Conservation (phyloP, 92 coral and sea anemone species). For the Actinernus sp. region DNA sequence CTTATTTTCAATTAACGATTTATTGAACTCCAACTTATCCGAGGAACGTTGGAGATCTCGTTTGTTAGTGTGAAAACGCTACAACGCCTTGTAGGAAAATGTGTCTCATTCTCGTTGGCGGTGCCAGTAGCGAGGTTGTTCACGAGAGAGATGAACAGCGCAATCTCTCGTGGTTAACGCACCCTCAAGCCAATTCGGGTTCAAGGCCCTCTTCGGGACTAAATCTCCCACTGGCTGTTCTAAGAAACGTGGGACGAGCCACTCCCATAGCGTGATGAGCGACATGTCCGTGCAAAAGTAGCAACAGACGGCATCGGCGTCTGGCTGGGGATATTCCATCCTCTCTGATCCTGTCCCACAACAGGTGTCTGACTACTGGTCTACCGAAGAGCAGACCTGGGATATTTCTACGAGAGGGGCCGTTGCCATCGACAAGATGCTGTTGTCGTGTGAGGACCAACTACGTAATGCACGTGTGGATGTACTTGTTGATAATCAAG, state of each 20-base stretch:
- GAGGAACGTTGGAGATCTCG: background rate
- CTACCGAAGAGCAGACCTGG: background rate
- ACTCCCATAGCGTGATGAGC: background rate
- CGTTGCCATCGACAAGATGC: background rate
- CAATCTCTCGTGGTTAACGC: constrained; percentile 25
- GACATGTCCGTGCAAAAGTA: background rate
- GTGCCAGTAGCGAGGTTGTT: constrained; percentile 48
- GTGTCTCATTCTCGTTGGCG: constrained; percentile 48
- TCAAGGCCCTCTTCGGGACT: constrained; percentile 33
- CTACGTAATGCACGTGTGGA: background rate
- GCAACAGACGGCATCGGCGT: background rate
- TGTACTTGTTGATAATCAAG: background rate
- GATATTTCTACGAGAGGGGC: background rate
- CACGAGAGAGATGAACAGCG: constrained; percentile 48
- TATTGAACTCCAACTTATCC: no score
- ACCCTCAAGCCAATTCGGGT: constrained; percentile 27
- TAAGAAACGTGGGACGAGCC: background rate
- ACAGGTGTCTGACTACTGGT: background rate
- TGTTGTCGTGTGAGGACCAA: background rate
- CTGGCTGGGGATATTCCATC: background rate
- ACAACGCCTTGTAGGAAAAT: constrained; percentile 55
- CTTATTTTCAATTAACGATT: no score
- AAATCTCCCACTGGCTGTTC: constrained; percentile 50
- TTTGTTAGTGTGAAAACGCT: constrained; percentile 30
- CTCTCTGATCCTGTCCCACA: background rate